Conservation (phyloP, 2,113 vertebrate species). For the Garra rufa region DNA sequence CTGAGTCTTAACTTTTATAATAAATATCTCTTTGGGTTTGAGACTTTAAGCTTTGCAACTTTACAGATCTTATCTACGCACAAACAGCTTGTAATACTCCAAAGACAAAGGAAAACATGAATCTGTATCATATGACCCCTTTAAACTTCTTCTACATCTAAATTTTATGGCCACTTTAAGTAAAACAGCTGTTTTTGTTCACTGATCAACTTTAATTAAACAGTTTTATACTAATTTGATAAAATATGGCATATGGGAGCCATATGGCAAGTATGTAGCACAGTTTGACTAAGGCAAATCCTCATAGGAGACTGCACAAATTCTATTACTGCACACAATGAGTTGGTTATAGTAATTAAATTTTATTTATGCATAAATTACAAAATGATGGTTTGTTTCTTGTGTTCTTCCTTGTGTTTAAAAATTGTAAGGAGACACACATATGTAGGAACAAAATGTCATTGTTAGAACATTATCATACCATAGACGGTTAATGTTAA, state of each 20-base stretch:
- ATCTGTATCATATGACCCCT: too few relatives aligned
- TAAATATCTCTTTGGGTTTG: too few relatives aligned
- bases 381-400: neutral
- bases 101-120: too few relatives aligned
- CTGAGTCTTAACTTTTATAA: too few relatives aligned
- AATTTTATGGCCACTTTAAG: neutral
- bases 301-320: neutral
- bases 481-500: too few relatives aligned
- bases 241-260: neutral
- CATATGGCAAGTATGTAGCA: neutral
- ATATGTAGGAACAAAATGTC: too few relatives aligned
- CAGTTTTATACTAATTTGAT: neutral
- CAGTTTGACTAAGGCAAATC: neutral
- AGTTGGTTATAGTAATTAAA: neutral
- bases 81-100: too few relatives aligned
- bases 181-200: neutral
- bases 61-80: too few relatives aligned
- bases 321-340: neutral
- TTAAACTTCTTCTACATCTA: neutral
- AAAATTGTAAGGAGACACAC: too few relatives aligned
- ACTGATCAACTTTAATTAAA: neutral
- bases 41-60: too few relatives aligned
- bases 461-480: too few relatives aligned
- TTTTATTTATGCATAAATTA: neutral
- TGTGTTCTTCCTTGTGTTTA: too few relatives aligned